A percentile compares a stretch with the other conserved stretches of the same genome.
Evolutionary conservation across 1,140 invertebrate genomes (phyloP).

Genomic region (Drosophila cardini): DNA sequence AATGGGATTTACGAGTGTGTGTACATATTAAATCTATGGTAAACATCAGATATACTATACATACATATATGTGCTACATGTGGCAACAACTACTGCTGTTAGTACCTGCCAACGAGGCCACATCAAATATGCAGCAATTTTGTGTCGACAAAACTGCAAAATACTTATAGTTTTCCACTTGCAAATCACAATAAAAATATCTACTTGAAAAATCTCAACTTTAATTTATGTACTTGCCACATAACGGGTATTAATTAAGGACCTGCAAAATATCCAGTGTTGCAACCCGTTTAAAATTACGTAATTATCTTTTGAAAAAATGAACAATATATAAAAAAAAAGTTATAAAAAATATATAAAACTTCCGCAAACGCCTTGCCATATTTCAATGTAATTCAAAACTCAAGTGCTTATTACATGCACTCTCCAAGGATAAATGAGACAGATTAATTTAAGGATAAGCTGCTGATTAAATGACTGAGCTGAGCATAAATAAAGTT

Average conservation of each 20-base stretch:
- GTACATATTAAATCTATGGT: slow-evolving; percentile 74
- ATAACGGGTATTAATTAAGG: slow-evolving; percentile 7
- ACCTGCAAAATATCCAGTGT: neutral
- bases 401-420: neutral
- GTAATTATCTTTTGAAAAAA: slow-evolving; percentile 16
- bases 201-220: slow-evolving; percentile 17
- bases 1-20: slow-evolving; percentile 72
- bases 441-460: neutral
- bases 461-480: neutral
- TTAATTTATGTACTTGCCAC: slow-evolving; percentile 28
- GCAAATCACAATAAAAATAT: slow-evolving; percentile 13
- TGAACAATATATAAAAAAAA: too few species aligned
- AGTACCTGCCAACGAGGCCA: neutral
- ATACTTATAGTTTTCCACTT: neutral
- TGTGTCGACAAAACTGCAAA: slow-evolving; percentile 17
- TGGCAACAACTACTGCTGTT: neutral
- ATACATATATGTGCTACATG: slow-evolving; percentile 31
- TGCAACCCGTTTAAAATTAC: slow-evolving; percentile 4
- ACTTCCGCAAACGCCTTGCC: slow-evolving; percentile 32
- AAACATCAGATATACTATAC: slow-evolving; percentile 36
- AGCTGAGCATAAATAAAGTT: too few species aligned
- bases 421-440: neutral
- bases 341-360: neutral
- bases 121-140: slow-evolving; percentile 70
- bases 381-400: slow-evolving; percentile 20